Evolutionary conservation across 2,888 invertebrate species (phyloP), one percentile per base, ranked within the genome.

Genomic region (Ferdinandea cuprea): DNA sequence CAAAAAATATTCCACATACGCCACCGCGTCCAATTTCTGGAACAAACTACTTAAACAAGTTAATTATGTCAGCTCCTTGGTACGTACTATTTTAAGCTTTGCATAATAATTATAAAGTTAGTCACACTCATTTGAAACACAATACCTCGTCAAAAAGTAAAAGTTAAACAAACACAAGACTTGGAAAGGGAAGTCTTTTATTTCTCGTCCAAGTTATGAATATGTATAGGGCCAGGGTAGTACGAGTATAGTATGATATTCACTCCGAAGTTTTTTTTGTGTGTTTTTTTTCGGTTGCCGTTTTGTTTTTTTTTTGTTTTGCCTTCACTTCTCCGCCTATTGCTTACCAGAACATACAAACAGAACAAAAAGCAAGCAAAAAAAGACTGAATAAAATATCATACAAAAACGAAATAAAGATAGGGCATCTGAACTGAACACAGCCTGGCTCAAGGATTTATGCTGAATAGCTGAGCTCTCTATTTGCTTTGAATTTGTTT

Each of bases 391-490:
- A 50, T 32, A 28, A 17, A 35, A 37, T 30, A 46, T 25, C 40
- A 46, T 40, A 69, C 37, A 40, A 77, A 54, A 69, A 21, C 13
- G 17, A 50, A 46, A 65, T 52, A 59, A 58, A 61, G 76, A 81
- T 65, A 65, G 81, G 69, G 65, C 76, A 71, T 61, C 74, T 74
- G 71, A 66, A 71, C 69, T 76, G 58, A 69, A 81, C 81, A 76
- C 66, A 77, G 71, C 81, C 71, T 46, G 59, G 71, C 71, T 77
- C 81, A 81, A 81, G 81, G 77, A 81, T 71, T 81, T 77, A 76
- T 66, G 77, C 77, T 77, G 81, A 81, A 81, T 81, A 81, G 77
- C 81, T 77, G 77, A 76, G 54, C 74, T 81, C 71, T 77, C 59
- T 72, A 81, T 77, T 76, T 77, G 76, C 71, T 77, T 81, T 59